Evolutionary conservation across 35 echinoderm and acorn worm genomes (phyloP).

Genomic region (Nesometra sesokonis): DNA sequence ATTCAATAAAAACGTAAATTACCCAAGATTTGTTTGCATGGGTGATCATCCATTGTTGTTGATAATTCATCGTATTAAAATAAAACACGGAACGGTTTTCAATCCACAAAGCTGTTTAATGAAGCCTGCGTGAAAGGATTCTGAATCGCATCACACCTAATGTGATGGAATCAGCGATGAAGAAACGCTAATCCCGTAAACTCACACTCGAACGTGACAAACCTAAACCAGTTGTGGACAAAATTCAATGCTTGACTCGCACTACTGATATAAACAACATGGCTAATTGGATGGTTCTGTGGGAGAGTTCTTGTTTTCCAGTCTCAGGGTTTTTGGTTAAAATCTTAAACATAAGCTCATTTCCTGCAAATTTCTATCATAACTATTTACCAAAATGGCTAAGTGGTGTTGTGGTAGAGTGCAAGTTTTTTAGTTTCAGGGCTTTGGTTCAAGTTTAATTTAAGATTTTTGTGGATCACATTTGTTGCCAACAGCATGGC

Average conservation of each 20-base stretch:
- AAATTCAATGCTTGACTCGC: neutral
- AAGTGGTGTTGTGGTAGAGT: too few species aligned
- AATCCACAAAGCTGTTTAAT: neutral
- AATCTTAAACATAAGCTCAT: too few species aligned
- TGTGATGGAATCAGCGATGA: neutral
- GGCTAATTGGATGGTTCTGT: too few species aligned
- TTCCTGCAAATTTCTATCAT: too few species aligned
- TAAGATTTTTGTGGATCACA: too few species aligned
- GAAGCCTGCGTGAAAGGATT: neutral
- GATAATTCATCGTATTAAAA: neutral
- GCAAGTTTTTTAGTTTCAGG: too few species aligned
- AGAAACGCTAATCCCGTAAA: neutral
- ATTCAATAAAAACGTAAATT: neutral
- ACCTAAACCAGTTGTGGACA: neutral
- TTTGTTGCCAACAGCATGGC: too few species aligned
- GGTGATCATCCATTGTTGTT: neutral
- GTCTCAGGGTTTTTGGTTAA: too few species aligned
- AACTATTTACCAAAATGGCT: too few species aligned
- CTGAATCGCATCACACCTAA: neutral
- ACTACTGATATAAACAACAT: too few species aligned
- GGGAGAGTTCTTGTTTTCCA: too few species aligned
- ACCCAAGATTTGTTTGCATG: neutral
- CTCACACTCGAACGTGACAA: neutral
- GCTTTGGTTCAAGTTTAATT: too few species aligned
- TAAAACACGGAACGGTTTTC: neutral